Evolutionary conservation across 2,113 vertebrate species (phyloP).

Genomic region (Oenanthe melanoleuca): DNA sequence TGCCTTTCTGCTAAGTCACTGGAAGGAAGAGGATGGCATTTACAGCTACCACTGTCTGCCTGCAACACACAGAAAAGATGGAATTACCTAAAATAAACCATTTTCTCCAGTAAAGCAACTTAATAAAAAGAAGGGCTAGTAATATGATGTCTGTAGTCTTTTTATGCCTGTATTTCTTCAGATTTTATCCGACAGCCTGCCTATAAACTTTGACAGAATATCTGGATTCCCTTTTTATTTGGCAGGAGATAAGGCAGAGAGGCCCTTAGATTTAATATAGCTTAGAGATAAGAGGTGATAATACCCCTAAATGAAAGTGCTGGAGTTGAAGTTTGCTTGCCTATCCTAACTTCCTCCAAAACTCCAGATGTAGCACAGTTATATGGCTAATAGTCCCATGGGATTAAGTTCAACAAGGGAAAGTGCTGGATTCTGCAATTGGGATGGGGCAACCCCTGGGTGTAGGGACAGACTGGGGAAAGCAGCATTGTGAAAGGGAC

Average conservation of each 20-base stretch:
- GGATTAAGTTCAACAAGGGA: neutral
- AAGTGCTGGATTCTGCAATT: neutral
- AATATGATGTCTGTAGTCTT: neutral
- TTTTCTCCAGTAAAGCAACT: neutral
- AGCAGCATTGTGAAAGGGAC: neutral
- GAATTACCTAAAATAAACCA: neutral
- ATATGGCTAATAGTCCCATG: neutral
- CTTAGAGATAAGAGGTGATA: constrained; percentile 53
- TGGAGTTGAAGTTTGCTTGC: neutral
- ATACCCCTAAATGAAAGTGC: constrained; percentile 7
- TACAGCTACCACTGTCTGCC: neutral
- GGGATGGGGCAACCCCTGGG: neutral
- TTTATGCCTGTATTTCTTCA: constrained; percentile 16
- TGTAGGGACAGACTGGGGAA: neutral
- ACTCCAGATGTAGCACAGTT: neutral
- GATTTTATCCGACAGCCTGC: constrained; percentile 10
- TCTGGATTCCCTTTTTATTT: constrained; percentile 34
- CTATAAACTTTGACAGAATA: constrained; percentile 41
- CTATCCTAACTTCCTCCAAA: neutral
- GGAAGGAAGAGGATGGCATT: neutral
- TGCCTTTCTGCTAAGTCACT: neutral
- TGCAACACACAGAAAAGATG: neutral
- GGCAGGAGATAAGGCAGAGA: constrained; percentile 37
- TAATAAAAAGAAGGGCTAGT: neutral
- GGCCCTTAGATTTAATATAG: constrained; percentile 12